Conservation (phyloP, 2,888 invertebrate species). For the Gonocerus acuteangulatus region DNA sequence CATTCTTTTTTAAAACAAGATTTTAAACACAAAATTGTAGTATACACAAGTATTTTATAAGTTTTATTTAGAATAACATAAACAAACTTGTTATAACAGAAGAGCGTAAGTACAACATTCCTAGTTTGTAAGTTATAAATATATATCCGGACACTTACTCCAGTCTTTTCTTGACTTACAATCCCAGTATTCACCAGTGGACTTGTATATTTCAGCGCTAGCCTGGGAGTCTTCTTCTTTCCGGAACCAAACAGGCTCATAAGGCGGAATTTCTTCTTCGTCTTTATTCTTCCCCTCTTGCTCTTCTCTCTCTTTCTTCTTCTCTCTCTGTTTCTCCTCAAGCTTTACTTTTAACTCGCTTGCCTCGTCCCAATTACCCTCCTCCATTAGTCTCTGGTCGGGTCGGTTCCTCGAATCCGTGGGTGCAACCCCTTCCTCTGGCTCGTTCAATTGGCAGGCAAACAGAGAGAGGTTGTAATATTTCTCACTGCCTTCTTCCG, state of each 20-base stretch:
- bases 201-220: constrained; percentile 64
- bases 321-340: constrained; percentile 90
- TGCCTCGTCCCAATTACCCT: constrained; percentile 84
- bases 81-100: no score
- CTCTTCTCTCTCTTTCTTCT: constrained; percentile 60
- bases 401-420: constrained; percentile 89
- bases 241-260: constrained; percentile 79
- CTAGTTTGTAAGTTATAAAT: constrained; percentile 48
- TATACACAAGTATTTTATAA: no score
- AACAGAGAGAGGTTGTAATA: constrained; percentile 92
- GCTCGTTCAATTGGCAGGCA: constrained; percentile 94
- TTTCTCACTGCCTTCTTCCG: constrained; percentile 48
- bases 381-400: constrained; percentile 96
- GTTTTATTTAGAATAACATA: no score
- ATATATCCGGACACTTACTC: constrained; percentile 86
- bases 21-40: no score
- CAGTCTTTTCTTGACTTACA: constrained; percentile 82
- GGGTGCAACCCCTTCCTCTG: constrained; percentile 84
- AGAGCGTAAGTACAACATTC: no score
- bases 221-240: constrained; percentile 62
- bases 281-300: constrained; percentile 87
- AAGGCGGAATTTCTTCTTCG: constrained; percentile 59
- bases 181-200: constrained; percentile 86
- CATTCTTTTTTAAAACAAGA: no score
- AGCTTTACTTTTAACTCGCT: constrained; percentile 74